These are phyloP conservation scores for Belgica antarctica DNA, from an alignment of 2,888 invertebrate species.

Conservation along the genomic window DNA sequence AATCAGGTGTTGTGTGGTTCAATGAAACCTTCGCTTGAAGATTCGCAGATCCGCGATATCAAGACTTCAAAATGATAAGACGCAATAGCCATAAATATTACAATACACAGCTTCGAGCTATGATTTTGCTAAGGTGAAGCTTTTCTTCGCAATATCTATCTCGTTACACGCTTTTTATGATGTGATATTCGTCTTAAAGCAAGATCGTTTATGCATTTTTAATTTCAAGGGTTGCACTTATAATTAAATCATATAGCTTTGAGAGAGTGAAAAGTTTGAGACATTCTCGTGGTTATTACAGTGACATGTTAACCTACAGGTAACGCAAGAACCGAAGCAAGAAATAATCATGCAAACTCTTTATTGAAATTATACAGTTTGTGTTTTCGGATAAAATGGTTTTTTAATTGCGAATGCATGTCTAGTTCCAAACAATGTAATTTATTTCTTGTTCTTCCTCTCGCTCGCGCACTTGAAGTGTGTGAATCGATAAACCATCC, in stretches of 20 bases:
- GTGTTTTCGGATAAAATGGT: slow-evolving; percentile 36
- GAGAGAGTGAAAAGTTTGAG: not conserved
- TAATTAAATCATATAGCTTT: slow-evolving; percentile 22
- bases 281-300: too few species aligned
- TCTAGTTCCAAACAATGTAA: slow-evolving; percentile 39
- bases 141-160: not conserved
- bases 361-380: slow-evolving; percentile 40
- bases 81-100: slow-evolving; percentile 15
- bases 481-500: not conserved
- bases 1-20: not conserved
- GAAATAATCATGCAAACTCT: slow-evolving; percentile 37
- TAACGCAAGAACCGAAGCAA: not conserved
- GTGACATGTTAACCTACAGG: slow-evolving; percentile 38
- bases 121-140: not conserved
- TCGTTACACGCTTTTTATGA: slow-evolving; percentile 36
- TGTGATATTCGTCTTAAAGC: slow-evolving; percentile 13
- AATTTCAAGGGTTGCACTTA: slow-evolving; percentile 9
- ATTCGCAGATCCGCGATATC: not conserved
- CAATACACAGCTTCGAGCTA: slow-evolving; percentile 21
- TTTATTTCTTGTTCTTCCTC: not conserved
- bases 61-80: not conserved
- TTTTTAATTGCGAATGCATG: slow-evolving; percentile 39
- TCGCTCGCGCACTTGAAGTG: too few species aligned
- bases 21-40: not conserved
- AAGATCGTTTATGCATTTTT: slow-evolving; percentile 29